These are phyloP conservation scores for Sterna hirundo DNA, from an alignment of 2,113 vertebrate genomes.

Conservation along the genomic window DNA sequence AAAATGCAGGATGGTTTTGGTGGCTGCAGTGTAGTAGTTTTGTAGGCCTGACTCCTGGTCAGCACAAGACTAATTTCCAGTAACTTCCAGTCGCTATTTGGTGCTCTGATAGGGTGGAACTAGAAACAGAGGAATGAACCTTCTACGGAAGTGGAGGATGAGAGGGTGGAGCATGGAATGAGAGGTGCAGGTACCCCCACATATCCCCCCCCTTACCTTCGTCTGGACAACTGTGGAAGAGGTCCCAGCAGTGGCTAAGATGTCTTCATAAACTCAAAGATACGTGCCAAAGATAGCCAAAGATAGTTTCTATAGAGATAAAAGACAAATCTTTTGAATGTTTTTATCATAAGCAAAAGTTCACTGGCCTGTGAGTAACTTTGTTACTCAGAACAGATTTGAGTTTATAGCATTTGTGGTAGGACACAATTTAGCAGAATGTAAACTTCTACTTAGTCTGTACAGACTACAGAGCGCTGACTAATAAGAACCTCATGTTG, in stretches of 20 bases:
- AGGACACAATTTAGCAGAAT: not conserved
- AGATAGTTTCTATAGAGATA: not conserved
- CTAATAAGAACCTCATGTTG: slow-evolving; percentile 36
- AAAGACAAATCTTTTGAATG: not conserved
- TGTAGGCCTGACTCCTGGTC: not conserved
- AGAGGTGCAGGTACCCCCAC: no score
- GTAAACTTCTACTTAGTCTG: not conserved
- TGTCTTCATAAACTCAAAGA: not conserved
- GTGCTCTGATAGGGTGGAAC: not conserved
- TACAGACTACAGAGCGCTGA: not conserved
- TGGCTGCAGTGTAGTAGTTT: not conserved
- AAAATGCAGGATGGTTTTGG: not conserved
- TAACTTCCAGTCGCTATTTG: not conserved
- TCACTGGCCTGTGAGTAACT: not conserved
- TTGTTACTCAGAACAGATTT: not conserved
- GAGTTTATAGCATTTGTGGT: not conserved
- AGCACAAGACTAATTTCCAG: not conserved
- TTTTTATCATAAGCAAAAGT: not conserved
- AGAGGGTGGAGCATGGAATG: not conserved
- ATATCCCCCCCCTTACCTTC: not conserved
- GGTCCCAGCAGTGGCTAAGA: not conserved
- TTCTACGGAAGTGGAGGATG: not conserved
- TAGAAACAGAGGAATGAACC: not conserved
- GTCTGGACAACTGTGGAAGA: not conserved
- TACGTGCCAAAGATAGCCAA: no score